Base-by-base conservation (phyloP, 2,888 invertebrate genomes). In the Hyalella azteca region DNA sequence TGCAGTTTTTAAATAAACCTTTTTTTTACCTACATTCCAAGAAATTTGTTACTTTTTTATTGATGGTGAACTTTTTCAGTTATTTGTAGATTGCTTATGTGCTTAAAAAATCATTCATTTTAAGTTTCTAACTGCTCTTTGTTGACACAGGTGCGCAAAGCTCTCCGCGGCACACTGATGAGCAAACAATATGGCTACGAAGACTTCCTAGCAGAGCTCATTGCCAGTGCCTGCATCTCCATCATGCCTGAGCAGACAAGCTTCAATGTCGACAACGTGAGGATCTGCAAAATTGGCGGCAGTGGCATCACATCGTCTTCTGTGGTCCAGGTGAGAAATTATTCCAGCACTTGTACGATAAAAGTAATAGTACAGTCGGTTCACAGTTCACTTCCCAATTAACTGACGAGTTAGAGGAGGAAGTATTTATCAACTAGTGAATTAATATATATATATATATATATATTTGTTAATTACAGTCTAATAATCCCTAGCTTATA, bases 161-260 rank as follows among this genome's bases (percentile, higher is more conserved):
- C 66, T 36, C 66, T 75, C n/a, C 75, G 40, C n/a, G 75, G 75
- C 0, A 75, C 97, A 0, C 92, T 99, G 79, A 97, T 97, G 94
- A 97, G 98, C 79, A 99, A 99, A 89, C 98, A 99, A 87, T 97
- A 95, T 89, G 98, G 98, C 15, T 93, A 96, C 89, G 98, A 99
- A 90, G 97, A 98, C 86, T 94, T 97, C 86, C 90, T 99, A 19
- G 91, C 96, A 29, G 91, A 91, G 60, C 90, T 98, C 50, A 93
- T 97, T n/a, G 91, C 94, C 22, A 92, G 93, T 87, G 96, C 97
- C 1, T 97, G 96, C 88, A 84, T 95, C 83, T 93, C 94, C 1
- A 94, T 97, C 86, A 88, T 97, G 80, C 94, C 96, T 11, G 94
- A 95, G 86, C 86, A 87, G 79, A 92, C 92, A 1, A 93, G 94